phyloP scores from a whole-genome alignment of 2,113 vertebrate species.

The Leptobrachium ailaonicum region DNA sequence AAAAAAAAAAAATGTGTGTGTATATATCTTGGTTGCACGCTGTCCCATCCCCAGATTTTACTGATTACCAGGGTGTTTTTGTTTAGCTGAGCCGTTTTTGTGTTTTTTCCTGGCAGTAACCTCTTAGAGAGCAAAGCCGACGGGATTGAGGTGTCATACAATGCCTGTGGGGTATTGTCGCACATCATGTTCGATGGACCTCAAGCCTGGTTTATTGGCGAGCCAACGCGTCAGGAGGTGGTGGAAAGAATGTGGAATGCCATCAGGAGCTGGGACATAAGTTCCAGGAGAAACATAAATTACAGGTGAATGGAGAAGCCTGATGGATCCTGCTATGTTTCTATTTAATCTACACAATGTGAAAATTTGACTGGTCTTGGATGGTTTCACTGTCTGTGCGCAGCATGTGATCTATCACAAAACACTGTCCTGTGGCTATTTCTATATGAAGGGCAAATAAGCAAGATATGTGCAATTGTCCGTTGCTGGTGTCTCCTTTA shows the following conservation, averaged over 20 bases:
- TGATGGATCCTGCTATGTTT: too few relatives aligned
- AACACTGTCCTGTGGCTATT: too few relatives aligned
- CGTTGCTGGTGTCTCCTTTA: too few relatives aligned
- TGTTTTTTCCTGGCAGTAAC: constrained; percentile 69
- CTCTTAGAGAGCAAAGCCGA: constrained; percentile 94
- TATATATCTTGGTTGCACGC: too few relatives aligned
- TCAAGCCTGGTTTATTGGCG: constrained; percentile 84
- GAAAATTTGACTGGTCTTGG: too few relatives aligned
- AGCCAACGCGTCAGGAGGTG: constrained; percentile 82
- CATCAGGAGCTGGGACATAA: constrained; percentile 97
- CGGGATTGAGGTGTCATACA: constrained; percentile 97
- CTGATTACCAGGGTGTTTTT: background rate
- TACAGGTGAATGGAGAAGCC: constrained; percentile 77
- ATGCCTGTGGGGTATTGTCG: constrained; percentile 93
- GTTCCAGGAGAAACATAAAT: constrained; percentile 95
- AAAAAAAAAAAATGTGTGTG: too few relatives aligned
- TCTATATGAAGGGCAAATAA: too few relatives aligned
- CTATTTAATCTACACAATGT: too few relatives aligned
- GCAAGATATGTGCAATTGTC: too few relatives aligned
- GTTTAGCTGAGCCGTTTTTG: background rate
- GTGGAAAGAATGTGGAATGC: constrained; percentile 95
- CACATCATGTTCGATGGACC: constrained; percentile 97
- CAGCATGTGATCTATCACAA: too few relatives aligned
- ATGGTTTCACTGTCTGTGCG: too few relatives aligned
- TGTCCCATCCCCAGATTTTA: too few relatives aligned